A percentile compares a stretch with the other conserved stretches of the same genome.
Evolutionary conservation across 2,113 vertebrate genomes (phyloP).

Genomic region (Takifugu flavidus): DNA sequence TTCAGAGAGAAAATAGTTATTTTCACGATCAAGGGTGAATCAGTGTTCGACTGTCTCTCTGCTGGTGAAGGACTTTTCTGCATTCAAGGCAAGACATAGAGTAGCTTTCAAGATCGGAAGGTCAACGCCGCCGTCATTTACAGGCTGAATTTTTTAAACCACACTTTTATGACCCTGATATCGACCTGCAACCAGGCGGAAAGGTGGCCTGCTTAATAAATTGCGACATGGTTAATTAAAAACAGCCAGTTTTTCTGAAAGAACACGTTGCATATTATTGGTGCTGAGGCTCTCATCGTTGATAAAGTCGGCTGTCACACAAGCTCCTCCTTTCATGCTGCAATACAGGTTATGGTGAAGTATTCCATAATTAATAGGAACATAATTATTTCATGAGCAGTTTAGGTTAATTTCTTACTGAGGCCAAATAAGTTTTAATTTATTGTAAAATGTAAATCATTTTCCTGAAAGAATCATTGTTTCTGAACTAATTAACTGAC

Average conservation of each 20-base stretch:
- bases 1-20: no score
- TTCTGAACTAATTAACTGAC: not conserved
- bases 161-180: conserved; percentile 5
- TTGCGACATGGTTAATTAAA: no score
- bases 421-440: conserved; percentile 1
- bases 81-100: conserved; percentile 6
- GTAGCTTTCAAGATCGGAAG: conserved; percentile 9
- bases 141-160: not conserved
- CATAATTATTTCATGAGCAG: no score
- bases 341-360: no score
- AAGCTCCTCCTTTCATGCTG: no score
- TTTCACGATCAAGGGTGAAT: not conserved
- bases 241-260: no score
- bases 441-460: not conserved
- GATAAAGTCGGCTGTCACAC: no score
- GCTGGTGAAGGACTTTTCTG: not conserved
- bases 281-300: no score
- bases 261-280: no score
- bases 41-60: not conserved
- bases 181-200: not conserved
- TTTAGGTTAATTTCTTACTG: no score
- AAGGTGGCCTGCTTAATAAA: no score
- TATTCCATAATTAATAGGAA: no score
- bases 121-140: not conserved
- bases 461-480: not conserved